Evolutionary conservation across 1,140 invertebrate genomes (phyloP), one percentile per base, ranked within the genome.

Genomic region (Atopsyche davidsoni): DNA sequence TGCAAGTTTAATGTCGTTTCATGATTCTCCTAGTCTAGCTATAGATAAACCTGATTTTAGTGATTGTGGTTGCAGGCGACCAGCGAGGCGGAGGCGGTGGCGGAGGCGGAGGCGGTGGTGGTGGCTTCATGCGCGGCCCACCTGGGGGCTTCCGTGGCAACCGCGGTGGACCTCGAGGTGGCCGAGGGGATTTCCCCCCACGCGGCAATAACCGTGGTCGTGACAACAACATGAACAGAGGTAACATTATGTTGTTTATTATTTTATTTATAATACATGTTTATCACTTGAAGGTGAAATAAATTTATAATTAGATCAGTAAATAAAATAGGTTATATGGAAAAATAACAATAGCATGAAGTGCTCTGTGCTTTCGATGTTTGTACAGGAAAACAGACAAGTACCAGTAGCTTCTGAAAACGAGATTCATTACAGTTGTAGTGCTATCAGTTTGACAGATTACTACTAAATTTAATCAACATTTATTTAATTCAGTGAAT

Each of bases 121-220:
- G 48, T 13, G 49, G 49, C 11, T 55, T 51, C 24, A 43, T 34
- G 7, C 42, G 47, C 13, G 25, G 53, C 10, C 47, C 43, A 21
- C 40, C 40, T 13, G 54, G 54, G 22, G 49, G 49, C 32, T 51
- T 47, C 24, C 35, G 50, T 10, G 45, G 36, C 10, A 40, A 51
- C n/a, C 52, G 38, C 9, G 34, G 54, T 19, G 49, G 48, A 23
- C 13, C 2, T 2, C 21, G 46, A n/a, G 36, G 36, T 11, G 35
- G 19, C 14, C 22, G 35, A 28, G 28, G 49, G 25, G 14, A 10
- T 2, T 4, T 25, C 11, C 23, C 36, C 3, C 18, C 34, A n/a
- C 46, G 31, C 38, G 38, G 43, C 45, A 4, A 7, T 9, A 9
- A 28, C 13, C 25, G 7, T 28, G 7, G 7, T 28, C 7, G 7